These are phyloP conservation scores for Terrapene triunguis DNA, from an alignment of 2,113 vertebrate genomes.

Conservation along the genomic window DNA sequence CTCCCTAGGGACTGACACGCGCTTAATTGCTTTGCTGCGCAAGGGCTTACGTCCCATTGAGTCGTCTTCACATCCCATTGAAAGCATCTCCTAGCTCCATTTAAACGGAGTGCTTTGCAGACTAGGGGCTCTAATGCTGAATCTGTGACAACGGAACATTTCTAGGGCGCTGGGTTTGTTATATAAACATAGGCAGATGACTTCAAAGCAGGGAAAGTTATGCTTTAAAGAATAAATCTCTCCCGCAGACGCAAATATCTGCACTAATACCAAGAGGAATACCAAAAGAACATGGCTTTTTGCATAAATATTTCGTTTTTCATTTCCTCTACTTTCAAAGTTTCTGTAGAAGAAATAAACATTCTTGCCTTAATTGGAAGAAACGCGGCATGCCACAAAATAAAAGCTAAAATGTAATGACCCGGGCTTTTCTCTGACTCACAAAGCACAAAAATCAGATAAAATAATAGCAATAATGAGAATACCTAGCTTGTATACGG, in stretches of 20 bases:
- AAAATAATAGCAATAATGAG: not conserved
- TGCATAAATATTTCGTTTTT: not conserved
- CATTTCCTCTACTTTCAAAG: not conserved
- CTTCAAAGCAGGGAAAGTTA: not conserved
- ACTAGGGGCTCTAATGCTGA: too few relatives aligned
- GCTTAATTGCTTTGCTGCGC: not conserved
- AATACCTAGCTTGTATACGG: not conserved
- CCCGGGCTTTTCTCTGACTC: not conserved
- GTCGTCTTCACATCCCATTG: too few relatives aligned
- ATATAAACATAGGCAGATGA: not conserved
- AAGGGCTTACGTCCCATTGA: too few relatives aligned
- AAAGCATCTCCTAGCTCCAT: too few relatives aligned
- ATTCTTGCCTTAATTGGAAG: not conserved
- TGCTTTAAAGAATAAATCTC: not conserved
- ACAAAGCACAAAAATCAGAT: not conserved
- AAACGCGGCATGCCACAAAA: too few relatives aligned
- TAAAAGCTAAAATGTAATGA: too few relatives aligned
- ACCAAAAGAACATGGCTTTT: not conserved
- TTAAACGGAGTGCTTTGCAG: too few relatives aligned
- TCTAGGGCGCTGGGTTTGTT: not conserved
- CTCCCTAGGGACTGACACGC: not conserved
- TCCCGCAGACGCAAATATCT: not conserved
- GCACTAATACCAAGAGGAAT: not conserved
- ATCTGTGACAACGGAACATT: not conserved
- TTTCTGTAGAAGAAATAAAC: not conserved